Percentiles rank a stretch among this genome's conserved stretches.
Evolutionary conservation across 1,140 invertebrate species (phyloP).

Genomic region (Pseudachorutes palmiensis): DNA sequence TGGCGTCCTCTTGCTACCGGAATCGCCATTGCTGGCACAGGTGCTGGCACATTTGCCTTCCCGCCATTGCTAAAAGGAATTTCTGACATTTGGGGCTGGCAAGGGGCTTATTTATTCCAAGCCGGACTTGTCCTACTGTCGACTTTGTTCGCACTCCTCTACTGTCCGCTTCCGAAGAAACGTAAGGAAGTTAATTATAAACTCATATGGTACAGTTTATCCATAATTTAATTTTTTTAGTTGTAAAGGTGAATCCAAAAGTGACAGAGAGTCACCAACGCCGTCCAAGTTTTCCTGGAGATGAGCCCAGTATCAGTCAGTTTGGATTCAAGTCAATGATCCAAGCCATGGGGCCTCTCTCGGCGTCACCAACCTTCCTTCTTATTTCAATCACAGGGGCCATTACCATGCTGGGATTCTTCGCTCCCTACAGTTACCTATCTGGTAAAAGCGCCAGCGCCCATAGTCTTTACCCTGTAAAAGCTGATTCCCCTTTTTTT

Average conservation of each 20-base stretch:
- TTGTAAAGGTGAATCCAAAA: neutral
- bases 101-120: neutral
- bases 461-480: neutral
- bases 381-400: constrained; percentile 23
- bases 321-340: constrained; percentile 1
- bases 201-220: neutral
- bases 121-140: neutral
- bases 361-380: constrained; percentile 21
- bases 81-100: constrained; percentile 4
- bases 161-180: constrained; percentile 4
- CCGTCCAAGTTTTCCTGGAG: neutral
- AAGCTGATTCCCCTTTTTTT: too few relatives aligned
- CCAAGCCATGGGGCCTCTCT: constrained; percentile 1
- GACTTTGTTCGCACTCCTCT: neutral
- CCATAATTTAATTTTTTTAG: neutral
- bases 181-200: neutral
- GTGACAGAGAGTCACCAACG: neutral
- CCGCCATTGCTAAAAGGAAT: neutral
- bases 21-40: constrained; percentile 17
- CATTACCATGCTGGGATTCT: constrained; percentile 29
- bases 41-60: constrained; percentile 16
- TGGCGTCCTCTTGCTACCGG: constrained; percentile 18
- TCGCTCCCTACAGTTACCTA: constrained; percentile 23
- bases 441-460: constrained; percentile 4
- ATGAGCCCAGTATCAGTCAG: neutral